Evolutionary conservation across 2,888 invertebrate genomes (phyloP), one percentile per base, ranked within the genome.

Genomic region (Leptarthrus brevirostris): DNA sequence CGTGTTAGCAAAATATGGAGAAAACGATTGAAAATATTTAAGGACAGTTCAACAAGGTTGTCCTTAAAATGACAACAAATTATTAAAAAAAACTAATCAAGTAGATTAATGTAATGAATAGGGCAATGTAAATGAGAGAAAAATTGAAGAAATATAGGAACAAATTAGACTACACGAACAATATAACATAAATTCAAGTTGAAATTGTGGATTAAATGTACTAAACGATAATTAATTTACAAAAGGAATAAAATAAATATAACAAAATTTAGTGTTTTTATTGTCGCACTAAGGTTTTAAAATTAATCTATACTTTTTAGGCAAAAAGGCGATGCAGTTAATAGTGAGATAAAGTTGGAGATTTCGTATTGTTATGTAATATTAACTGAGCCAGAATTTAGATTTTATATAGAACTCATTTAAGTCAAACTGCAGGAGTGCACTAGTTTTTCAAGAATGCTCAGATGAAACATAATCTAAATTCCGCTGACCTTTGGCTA

Each of bases 231-330:
- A 58, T 34, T 58, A 58, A 58, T 58, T 36, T 36, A 58, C 18
- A 58, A 58, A 58, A 58, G 16, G 58, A 58, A 58, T 58, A 58
- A 58, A 58, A 36, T 34, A 36, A 58, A 58, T 58, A 58, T 36
- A 36, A 58, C 12, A 3, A 40, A 58, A n/a, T 0, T 34, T 12
- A 3, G 6, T 0, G 40, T 40, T 40, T 40, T n/a, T n/a, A n/a
- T n/a, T n/a, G n/a, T n/a, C n/a, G n/a, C n/a, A n/a, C n/a, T n/a
- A n/a, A n/a, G n/a, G n/a, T n/a, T n/a, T n/a, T n/a, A n/a, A n/a
- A n/a, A n/a, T n/a, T n/a, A n/a, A n/a, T n/a, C n/a, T n/a, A n/a
- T n/a, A n/a, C n/a, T n/a, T n/a, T n/a, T n/a, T n/a, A n/a, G n/a
- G n/a, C n/a, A n/a, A n/a, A n/a, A n/a, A n/a, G n/a, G n/a, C n/a